phyloP scores from a whole-genome alignment of 2,888 invertebrate genomes.

The Stegana nigrithorax region DNA sequence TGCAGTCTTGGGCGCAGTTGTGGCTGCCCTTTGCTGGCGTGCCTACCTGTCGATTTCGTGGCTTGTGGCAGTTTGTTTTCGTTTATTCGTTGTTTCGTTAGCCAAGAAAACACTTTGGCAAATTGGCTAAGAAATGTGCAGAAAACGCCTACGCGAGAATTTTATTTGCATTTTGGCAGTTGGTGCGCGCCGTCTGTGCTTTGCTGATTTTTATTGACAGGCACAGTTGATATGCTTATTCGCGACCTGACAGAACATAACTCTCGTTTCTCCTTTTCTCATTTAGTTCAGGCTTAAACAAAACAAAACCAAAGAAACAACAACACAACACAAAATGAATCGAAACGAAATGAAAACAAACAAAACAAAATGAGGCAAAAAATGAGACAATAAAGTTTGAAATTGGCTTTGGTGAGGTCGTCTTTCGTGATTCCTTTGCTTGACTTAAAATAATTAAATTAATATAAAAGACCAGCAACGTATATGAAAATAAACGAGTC shows the following conservation, averaged over 20 bases:
- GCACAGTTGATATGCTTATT: neutral
- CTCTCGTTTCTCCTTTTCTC: too few relatives aligned
- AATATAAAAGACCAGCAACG: too few relatives aligned
- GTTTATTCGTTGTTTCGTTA: neutral
- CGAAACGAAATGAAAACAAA: too few relatives aligned
- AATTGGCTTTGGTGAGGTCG: too few relatives aligned
- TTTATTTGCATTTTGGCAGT: conserved; percentile 15
- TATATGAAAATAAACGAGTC: too few relatives aligned
- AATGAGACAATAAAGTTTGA: too few relatives aligned
- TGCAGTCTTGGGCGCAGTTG: neutral
- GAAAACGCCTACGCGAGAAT: conserved; percentile 19
- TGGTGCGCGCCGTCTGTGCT: neutral
- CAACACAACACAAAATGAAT: neutral
- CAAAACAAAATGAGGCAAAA: too few relatives aligned
- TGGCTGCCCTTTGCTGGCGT: neutral
- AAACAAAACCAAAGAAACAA: neutral
- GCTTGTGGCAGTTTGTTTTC: conserved; percentile 9
- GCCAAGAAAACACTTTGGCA: conserved; percentile 37
- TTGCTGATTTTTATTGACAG: neutral
- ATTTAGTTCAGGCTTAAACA: neutral
- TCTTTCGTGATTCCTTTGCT: neutral
- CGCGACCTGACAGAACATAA: too few relatives aligned
- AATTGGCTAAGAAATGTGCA: conserved; percentile 53
- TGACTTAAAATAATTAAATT: too few relatives aligned
- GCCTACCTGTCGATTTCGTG: conserved; percentile 7